Conservation (phyloP, 1,140 invertebrate species). For the Macrotrachela quadricornifera region DNA sequence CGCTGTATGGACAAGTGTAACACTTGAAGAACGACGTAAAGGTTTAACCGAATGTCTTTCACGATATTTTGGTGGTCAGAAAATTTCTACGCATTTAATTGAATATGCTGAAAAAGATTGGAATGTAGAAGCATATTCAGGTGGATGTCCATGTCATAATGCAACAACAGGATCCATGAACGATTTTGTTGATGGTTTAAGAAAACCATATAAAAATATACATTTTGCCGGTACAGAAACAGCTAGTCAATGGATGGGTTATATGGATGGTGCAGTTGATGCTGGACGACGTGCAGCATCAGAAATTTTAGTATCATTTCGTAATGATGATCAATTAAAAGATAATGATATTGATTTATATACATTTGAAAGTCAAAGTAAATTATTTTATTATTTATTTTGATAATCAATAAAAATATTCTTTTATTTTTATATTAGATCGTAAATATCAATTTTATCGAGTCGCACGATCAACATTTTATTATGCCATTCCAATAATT, state of each 20-base stretch:
- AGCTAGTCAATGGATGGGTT: conserved; percentile 27
- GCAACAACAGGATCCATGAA: conserved; percentile 16
- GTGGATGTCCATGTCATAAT: conserved; percentile 21
- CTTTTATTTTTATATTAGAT: no score
- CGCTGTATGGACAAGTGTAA: conserved; percentile 15
- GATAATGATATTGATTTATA: no score
- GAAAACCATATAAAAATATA: conserved; percentile 12
- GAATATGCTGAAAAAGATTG: conserved; percentile 28
- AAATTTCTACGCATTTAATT: conserved; percentile 15
- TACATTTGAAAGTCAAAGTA: no score
- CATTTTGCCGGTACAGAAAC: conserved; percentile 32
- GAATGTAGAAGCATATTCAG: conserved; percentile 22
- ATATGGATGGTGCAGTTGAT: conserved; percentile 31
- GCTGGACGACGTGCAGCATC: conserved; percentile 23
- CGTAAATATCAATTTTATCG: no score
- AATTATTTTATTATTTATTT: no score
- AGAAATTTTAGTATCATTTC: conserved; percentile 14
- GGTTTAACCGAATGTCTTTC: conserved; percentile 25
- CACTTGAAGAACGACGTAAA: conserved; percentile 14
- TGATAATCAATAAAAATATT: no score
- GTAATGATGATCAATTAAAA: no score
- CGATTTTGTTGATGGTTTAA: conserved; percentile 11
- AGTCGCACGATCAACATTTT: no score
- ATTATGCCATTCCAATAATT: no score
- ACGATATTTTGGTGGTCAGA: conserved; percentile 20